These are phyloP conservation scores for Spheniscus mendiculus DNA, from an alignment of 2,113 vertebrate genomes.

Conservation along the genomic window DNA sequence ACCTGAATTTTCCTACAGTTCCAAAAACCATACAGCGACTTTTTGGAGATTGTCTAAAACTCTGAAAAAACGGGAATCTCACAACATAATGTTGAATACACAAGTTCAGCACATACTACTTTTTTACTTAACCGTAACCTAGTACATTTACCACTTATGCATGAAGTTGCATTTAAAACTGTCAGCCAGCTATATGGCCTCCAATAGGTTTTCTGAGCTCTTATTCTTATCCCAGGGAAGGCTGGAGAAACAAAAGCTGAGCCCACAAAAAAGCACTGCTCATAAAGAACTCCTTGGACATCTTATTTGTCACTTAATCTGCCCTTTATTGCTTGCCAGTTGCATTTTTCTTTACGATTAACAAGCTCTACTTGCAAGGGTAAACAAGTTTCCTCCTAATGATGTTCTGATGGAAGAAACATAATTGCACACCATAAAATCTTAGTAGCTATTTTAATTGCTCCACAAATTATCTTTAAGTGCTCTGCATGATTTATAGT, in stretches of 20 bases:
- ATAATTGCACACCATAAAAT: conserved; percentile 47
- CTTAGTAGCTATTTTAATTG: conserved; percentile 52
- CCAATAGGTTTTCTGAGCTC: background rate
- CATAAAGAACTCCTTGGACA: background rate
- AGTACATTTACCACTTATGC: background rate
- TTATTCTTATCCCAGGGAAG: background rate
- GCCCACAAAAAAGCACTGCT: background rate
- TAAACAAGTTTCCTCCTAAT: conserved; percentile 50
- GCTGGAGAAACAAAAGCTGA: conserved; percentile 8
- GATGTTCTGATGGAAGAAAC: conserved; percentile 41
- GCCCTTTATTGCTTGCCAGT: background rate
- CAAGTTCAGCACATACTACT: accelerated
- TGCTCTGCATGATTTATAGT: background rate
- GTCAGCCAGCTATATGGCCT: background rate
- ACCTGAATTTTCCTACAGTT: background rate
- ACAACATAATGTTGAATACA: background rate
- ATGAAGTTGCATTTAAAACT: background rate
- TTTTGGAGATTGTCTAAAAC: background rate
- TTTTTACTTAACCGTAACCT: background rate
- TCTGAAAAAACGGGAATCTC: background rate
- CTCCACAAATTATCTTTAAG: conserved; percentile 42
- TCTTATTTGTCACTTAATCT: conserved; percentile 29
- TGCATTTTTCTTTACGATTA: conserved; percentile 33
- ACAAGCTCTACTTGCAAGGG: conserved; percentile 25
- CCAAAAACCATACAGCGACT: background rate